A percentile compares a stretch with the other conserved stretches of the same genome.
Evolutionary conservation across 92 coral and sea anemone genomes (phyloP).

Genomic region (Palythoa caribaeorum): DNA sequence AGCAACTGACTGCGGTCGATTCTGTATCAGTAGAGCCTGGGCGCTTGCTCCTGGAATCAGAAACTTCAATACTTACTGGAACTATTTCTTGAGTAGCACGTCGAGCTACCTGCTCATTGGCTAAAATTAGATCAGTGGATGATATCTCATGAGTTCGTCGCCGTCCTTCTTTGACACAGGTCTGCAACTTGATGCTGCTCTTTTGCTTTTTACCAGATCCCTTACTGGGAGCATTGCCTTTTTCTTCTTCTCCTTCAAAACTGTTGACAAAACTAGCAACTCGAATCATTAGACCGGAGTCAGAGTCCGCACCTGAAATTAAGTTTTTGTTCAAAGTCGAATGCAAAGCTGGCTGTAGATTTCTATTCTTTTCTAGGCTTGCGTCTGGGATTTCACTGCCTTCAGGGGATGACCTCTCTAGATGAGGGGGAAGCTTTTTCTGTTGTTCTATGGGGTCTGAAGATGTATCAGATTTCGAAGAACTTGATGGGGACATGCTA

Average conservation of each 20-base stretch:
- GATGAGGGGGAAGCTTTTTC: constrained; percentile 1
- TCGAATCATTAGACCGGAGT: constrained; percentile 36
- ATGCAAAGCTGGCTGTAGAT: constrained; percentile 12
- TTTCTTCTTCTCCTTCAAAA: constrained; percentile 22
- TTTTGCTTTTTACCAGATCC: constrained; percentile 12
- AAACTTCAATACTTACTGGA: background rate
- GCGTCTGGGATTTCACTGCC: constrained; percentile 48
- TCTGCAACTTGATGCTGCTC: constrained; percentile 46
- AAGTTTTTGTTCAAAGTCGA: background rate
- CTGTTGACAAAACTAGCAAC: constrained; percentile 41
- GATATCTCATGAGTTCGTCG: constrained; percentile 38
- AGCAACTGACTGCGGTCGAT: constrained; percentile 42
- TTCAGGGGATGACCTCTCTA: constrained; percentile 37
- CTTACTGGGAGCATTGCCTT: background rate
- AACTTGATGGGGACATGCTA: background rate
- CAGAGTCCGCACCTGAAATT: background rate
- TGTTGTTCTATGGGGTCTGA: background rate
- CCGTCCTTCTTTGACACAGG: constrained; percentile 44
- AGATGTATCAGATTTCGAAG: constrained; percentile 15
- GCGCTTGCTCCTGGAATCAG: constrained; percentile 2
- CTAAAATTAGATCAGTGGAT: constrained; percentile 41
- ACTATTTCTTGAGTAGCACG: constrained; percentile 33
- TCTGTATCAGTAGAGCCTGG: constrained; percentile 31
- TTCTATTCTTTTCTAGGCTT: constrained; percentile 9
- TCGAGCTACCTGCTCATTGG: constrained; percentile 34